A percentile compares a stretch with the other conserved stretches of the same genome.
Conservation (phyloP, 2,888 invertebrate genomes). For the Perithous albicinctus region DNA sequence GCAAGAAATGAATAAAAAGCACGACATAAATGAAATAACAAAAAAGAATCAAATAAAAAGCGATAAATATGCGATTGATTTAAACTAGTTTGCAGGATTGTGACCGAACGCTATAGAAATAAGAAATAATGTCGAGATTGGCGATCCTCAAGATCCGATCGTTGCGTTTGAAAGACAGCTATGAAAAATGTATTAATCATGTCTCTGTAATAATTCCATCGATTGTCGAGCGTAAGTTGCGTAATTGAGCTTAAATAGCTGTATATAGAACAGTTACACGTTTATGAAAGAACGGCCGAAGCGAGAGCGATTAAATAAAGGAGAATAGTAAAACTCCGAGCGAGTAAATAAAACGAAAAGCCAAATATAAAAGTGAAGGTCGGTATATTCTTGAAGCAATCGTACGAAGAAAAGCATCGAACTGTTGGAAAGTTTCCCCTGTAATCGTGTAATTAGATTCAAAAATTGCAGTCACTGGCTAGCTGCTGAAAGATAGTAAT, state of each 20-base stretch:
- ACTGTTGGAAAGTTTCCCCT: conserved; percentile 1
- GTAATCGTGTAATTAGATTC: conserved; percentile 40
- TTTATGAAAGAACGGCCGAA: conserved; percentile 51
- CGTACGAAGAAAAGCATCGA: not conserved
- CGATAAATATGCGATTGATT: conserved; percentile 32
- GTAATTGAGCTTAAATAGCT: conserved; percentile 64
- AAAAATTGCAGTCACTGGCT: conserved; percentile 21
- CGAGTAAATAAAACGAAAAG: conserved; percentile 19
- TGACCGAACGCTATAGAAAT: conserved; percentile 33
- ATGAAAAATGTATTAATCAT: conserved; percentile 55
- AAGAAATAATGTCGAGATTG: conserved; percentile 15
- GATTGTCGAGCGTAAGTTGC: conserved; percentile 56
- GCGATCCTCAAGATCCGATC: conserved; percentile 14
- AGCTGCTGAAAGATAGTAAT: conserved; percentile 15
- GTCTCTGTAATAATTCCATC: conserved; percentile 63
- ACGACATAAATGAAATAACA: conserved; percentile 15
- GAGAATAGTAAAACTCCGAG: conserved; percentile 9
- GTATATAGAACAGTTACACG: conserved; percentile 63
- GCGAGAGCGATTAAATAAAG: conserved; percentile 46
- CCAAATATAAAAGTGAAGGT: conserved; percentile 17
- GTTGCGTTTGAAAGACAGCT: conserved; percentile 38
- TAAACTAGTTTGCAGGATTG: conserved; percentile 43
- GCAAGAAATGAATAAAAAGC: conserved; percentile 26
- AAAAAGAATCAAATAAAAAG: conserved; percentile 21
- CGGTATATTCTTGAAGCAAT: conserved; percentile 20